Evolutionary conservation across 1,140 invertebrate species (phyloP).

Genomic region (Odontomachus brunneus): DNA sequence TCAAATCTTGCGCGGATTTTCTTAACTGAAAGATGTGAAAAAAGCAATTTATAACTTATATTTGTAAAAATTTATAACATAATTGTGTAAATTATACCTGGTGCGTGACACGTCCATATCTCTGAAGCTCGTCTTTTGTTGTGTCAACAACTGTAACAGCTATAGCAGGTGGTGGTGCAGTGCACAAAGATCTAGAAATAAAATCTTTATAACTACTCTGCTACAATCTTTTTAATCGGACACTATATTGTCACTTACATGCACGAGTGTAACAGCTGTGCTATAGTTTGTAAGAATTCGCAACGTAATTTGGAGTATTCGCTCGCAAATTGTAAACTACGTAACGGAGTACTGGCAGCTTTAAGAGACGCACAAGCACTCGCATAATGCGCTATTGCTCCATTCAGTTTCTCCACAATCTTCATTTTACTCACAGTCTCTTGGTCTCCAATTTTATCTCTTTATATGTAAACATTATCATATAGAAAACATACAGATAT

Average conservation of each 20-base stretch:
- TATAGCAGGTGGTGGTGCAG: conserved; percentile 96
- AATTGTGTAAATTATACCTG: conserved; percentile 83
- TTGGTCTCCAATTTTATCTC: conserved; percentile 76
- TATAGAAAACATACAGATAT: conserved; percentile 11
- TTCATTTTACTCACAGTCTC: conserved; percentile 73
- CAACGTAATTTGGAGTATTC: conserved; percentile 91
- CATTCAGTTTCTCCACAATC: conserved; percentile 87
- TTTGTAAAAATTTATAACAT: background rate
- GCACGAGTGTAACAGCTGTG: conserved; percentile 91
- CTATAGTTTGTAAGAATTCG: conserved; percentile 91
- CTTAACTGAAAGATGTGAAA: conserved; percentile 86
- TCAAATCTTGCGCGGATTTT: conserved; percentile 91
- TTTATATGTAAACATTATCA: conserved; percentile 58
- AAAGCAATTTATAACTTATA: background rate
- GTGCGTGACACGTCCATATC: conserved; percentile 93
- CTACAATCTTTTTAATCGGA: background rate
- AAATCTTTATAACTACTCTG: conserved; percentile 6
- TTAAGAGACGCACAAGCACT: conserved; percentile 90
- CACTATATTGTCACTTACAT: conserved; percentile 72
- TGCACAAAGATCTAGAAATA: conserved; percentile 89
- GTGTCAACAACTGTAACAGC: conserved; percentile 92
- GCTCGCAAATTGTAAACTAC: conserved; percentile 91
- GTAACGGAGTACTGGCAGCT: conserved; percentile 89
- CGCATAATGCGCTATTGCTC: conserved; percentile 87
- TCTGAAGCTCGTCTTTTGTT: conserved; percentile 92